A percentile compares a stretch with the other conserved stretches of the same genome.
Conservation (phyloP, 2,797 vertebrate species). For the Pangasius macronema region DNA sequence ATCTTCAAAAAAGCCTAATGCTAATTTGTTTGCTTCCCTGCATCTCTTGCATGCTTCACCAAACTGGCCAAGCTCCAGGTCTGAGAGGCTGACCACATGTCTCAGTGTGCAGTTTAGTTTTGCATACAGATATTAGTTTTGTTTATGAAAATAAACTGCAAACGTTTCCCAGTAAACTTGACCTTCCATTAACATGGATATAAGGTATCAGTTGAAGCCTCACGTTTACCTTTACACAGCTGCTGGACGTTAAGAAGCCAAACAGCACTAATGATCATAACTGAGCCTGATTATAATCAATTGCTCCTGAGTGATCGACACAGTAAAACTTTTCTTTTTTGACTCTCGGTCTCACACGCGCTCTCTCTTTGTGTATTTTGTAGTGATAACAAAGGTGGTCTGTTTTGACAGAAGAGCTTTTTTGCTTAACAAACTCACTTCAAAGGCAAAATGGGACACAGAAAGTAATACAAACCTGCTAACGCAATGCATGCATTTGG, state of each 20-base stretch:
- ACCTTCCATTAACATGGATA: constrained; percentile 39
- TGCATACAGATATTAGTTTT: constrained; percentile 52
- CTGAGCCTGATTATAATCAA: neutral
- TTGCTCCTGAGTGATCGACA: constrained; percentile 2
- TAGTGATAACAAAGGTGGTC: constrained; percentile 61
- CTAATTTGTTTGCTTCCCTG: constrained; percentile 56
- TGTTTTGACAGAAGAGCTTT: constrained; percentile 47
- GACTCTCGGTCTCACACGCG: neutral
- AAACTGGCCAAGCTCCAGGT: constrained; percentile 32
- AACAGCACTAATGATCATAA: neutral
- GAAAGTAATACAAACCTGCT: constrained; percentile 17
- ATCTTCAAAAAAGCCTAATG: constrained; percentile 64
- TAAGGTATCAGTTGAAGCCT: constrained; percentile 23
- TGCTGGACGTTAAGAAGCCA: neutral
- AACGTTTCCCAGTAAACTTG: constrained; percentile 38
- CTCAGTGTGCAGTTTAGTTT: constrained; percentile 47
- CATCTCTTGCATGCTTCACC: constrained; percentile 35
- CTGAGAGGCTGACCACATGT: constrained; percentile 42
- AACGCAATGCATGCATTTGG: neutral
- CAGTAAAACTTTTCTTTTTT: neutral
- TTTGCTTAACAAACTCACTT: constrained; percentile 58
- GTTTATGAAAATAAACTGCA: constrained; percentile 49
- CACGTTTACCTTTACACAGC: constrained; percentile 21
- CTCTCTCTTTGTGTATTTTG: constrained; percentile 15
- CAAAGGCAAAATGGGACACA: constrained; percentile 24